Evolutionary conservation across 2,797 vertebrate genomes (phyloP), one percentile per base, ranked within the genome.

Genomic region (Paguma larvata): DNA sequence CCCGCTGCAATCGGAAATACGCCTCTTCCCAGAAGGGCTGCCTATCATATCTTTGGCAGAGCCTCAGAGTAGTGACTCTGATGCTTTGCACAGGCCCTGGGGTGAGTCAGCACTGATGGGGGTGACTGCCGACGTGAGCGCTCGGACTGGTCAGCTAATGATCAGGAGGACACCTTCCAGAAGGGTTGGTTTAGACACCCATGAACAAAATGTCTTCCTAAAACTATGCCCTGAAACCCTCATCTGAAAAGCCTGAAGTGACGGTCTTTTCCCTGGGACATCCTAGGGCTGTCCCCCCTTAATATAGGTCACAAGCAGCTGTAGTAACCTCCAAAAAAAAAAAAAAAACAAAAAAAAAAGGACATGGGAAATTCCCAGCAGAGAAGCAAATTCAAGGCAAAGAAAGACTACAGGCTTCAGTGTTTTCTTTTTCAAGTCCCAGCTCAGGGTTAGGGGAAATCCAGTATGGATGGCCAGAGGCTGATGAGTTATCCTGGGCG

Each of bases 1-100:
- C 51, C 73, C 68, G 62, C 85, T 70, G 51, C 48, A 87, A 41
- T 75, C 1, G 0, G 94, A 97, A 95, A 87, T 32, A 16, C 0
- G 73, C 46, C 51, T 94, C 86, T 96, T 95, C 80, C 89, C 91
- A 62, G 85, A 95, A 98, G 67, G 78, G 56, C n/a, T 38, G 86
- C 59, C 85, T 8, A 38, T 78, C 83, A 13, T 67, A 48, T 62
- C 6, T 27, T 94, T 87, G 92, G 95, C 88, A 87, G 86, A 63
- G 78, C 77, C 72, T 83, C 46, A 0, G 38, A 68, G 30, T 7
- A 44, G 15, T 73, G 94, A 84, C 7, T 63, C 67, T 0, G 0
- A 30, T 15, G 34, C 38, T 91, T 94, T 68, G 11, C 91, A 30
- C 65, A 41, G 72, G 78, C n/a, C 70, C 51, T 34, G 6, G n/a